Evolutionary conservation across 2,888 invertebrate species (phyloP).

Genomic region (Nipponacmea schrenckii): DNA sequence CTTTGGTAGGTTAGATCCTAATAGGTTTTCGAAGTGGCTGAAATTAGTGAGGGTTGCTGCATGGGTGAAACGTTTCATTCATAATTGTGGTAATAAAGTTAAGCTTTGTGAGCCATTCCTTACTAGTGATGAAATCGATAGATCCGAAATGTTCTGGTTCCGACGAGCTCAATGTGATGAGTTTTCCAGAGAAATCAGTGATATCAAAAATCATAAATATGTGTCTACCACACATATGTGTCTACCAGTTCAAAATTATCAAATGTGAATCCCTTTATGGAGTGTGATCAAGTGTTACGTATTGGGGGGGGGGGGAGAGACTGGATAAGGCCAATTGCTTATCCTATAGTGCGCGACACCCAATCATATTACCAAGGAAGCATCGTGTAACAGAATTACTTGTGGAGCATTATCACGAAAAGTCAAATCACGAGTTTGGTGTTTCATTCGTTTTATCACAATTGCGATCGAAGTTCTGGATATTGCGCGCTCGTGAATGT

Average conservation of each 20-base stretch:
- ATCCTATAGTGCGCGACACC: conserved; percentile 15
- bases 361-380: too few species aligned
- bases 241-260: background rate
- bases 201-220: background rate
- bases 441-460: too few species aligned
- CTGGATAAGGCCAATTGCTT: conserved; percentile 15
- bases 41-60: background rate
- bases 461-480: conserved; percentile 26
- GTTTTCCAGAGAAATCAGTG: background rate
- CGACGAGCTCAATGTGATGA: background rate
- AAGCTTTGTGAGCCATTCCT: background rate
- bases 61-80: background rate
- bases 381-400: too few species aligned
- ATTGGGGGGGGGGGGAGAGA: conserved; percentile 15
- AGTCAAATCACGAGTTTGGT: too few species aligned
- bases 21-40: background rate
- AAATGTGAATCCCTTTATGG: background rate
- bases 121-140: background rate
- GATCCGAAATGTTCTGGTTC: background rate
- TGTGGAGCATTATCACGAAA: too few species aligned
- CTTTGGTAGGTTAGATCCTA: background rate
- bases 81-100: background rate
- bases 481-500: conserved; percentile 20
- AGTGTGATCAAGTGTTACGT: conserved; percentile 4
- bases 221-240: too few species aligned